phyloP scores from a whole-genome alignment of 2,888 invertebrate species.

The Phania funesta region DNA sequence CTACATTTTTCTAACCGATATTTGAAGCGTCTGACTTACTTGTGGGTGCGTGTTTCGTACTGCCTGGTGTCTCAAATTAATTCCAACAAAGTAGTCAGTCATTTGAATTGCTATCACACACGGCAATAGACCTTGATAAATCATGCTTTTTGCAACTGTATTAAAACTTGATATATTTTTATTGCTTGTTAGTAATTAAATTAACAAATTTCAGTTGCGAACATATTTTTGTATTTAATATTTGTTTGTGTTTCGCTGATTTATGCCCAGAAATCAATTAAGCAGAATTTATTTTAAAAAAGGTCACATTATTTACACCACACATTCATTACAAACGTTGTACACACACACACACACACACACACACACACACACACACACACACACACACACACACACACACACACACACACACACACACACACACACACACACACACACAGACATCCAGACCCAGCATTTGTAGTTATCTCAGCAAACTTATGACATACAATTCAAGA shows the following conservation, averaged over 20 bases:
- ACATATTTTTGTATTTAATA: not conserved
- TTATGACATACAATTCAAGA: slow-evolving; percentile 54
- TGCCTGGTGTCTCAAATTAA: too few relatives aligned
- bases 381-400: not conserved
- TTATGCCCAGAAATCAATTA: slow-evolving; percentile 39
- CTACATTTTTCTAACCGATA: too few relatives aligned
- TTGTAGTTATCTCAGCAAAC: slow-evolving; percentile 34
- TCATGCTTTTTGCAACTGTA: too few relatives aligned
- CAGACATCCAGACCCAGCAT: not conserved
- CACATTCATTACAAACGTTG: slow-evolving; percentile 27
- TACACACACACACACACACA: not conserved
- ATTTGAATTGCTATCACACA: too few relatives aligned
- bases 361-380: not conserved
- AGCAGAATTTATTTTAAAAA: slow-evolving; percentile 31
- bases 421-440: not conserved
- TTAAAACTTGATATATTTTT: too few relatives aligned
- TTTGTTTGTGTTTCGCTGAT: slow-evolving; percentile 8
- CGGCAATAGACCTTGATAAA: too few relatives aligned
- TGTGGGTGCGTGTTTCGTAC: too few relatives aligned
- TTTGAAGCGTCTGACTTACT: too few relatives aligned
- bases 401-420: not conserved
- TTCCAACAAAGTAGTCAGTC: too few relatives aligned
- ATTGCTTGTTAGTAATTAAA: too few relatives aligned
- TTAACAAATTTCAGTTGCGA: too few relatives aligned
- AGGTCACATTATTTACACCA: slow-evolving; percentile 23